Evolutionary conservation across 2,888 invertebrate genomes (phyloP), one percentile per base, ranked within the genome.

Genomic region (Calliopum simillimum): DNA sequence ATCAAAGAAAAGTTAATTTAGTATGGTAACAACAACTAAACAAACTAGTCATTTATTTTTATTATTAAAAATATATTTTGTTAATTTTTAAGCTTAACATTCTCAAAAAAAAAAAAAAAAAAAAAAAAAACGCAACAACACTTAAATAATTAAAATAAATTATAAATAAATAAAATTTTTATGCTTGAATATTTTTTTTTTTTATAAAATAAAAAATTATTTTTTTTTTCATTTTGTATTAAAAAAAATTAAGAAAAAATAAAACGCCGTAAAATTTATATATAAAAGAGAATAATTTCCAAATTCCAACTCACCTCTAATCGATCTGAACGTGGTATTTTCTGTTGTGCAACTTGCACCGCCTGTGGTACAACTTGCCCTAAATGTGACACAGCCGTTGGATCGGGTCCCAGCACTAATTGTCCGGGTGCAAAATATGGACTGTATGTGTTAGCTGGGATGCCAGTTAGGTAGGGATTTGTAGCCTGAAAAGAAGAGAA

Each of bases 311-410:
- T 91, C 91, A 97, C 97, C 96, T 97, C 97, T 89, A 97, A 92
- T 89, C 97, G 92, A 89, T 97, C 97, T 86, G 96, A 93, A 88
- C 97, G 93, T 82, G 95, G 94, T 91, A 96, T 91, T 90, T 97
- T 97, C 90, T 96, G 96, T 88, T 96, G 93, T 88, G 93, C 94
- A 87, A 93, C 95, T 88, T 89, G 94, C 87, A 91, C 94, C 87
- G 92, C 93, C 90, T 94, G 95, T 87, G 91, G 94, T 87, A 91
- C 92, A 82, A 92, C 92, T 80, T 86, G 86, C 78, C 94, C 94
- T 80, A 95, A 89, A 78, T 94, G 94, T 84, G 94, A 94, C 76
- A 92, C 92, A 74, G 89, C 88, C 82, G 93, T 89, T 76, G 94
- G 95, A 88, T 95, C 95, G 79, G 94, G 95, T 75, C 95, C 94